Conservation (phyloP, 2,113 vertebrate genomes). For the Sorex araneus region DNA sequence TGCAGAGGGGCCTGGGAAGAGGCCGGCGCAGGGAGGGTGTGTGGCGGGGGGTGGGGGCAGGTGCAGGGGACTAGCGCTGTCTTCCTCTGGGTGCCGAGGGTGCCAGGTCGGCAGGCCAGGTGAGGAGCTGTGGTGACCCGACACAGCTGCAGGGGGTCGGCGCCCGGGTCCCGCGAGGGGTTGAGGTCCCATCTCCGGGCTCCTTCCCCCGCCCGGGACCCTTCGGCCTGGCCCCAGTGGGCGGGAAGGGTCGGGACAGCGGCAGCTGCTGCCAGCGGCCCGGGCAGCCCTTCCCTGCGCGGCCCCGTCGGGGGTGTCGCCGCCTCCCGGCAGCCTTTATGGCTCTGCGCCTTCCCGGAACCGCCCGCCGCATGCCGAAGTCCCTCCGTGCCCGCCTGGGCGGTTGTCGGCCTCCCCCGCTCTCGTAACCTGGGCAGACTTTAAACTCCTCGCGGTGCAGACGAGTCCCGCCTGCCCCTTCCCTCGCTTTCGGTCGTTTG, state of each 20-base stretch:
- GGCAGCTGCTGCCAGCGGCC: too few species aligned
- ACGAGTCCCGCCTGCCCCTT: neutral
- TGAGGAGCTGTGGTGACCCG: too few species aligned
- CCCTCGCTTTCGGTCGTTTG: neutral
- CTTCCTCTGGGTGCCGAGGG: too few species aligned
- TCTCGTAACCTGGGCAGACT: conserved; percentile 9
- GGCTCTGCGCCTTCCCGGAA: conserved; percentile 27
- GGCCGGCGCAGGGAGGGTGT: neutral
- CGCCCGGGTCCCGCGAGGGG: too few species aligned
- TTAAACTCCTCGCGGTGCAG: neutral
- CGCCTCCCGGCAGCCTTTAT: conserved; percentile 44
- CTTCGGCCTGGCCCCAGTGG: too few species aligned
- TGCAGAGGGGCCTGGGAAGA: conserved; percentile 7
- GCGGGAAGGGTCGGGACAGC: too few species aligned
- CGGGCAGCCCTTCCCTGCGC: neutral
- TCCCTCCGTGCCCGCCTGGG: conserved; percentile 50
- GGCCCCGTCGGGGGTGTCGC: neutral
- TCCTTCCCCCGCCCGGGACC: too few species aligned
- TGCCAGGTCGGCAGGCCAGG: too few species aligned
- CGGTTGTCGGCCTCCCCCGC: neutral
- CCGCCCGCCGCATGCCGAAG: conserved; percentile 13
- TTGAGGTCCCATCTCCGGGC: too few species aligned
- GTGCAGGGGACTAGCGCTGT: neutral
- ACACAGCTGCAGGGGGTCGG: too few species aligned
- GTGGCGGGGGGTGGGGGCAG: neutral